Evolutionary conservation across 2,113 vertebrate species (phyloP).

Genomic region (Centropus unirufus): DNA sequence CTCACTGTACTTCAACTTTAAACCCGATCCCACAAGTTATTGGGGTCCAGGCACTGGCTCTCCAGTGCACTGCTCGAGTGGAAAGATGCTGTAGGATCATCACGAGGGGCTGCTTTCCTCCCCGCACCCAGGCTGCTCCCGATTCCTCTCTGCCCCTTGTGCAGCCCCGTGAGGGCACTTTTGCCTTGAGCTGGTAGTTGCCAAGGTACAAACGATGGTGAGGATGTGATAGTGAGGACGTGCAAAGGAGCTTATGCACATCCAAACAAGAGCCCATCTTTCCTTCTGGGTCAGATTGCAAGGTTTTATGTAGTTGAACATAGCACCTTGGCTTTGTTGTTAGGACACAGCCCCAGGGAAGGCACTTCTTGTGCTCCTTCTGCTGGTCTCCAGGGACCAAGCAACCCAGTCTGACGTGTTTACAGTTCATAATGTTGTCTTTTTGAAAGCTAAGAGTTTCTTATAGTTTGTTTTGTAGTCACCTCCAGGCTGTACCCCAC

Average conservation of each 20-base stretch:
- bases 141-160: neutral
- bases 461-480: neutral
- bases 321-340: neutral
- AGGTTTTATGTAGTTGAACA: rapidly evolving
- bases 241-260: neutral
- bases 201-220: neutral
- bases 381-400: no score
- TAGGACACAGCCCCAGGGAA: neutral
- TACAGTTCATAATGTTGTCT: no score
- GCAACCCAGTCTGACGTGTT: no score
- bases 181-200: neutral
- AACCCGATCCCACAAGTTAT: rapidly evolving
- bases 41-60: neutral
- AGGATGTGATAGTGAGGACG: neutral
- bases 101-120: neutral
- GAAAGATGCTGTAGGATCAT: rapidly evolving
- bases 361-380: neutral
- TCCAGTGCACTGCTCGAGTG: neutral
- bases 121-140: rapidly evolving
- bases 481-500: neutral
- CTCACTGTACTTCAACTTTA: neutral
- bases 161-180: neutral
- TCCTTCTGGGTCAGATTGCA: neutral
- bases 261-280: neutral
- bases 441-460: no score